Evolutionary conservation across 2,888 invertebrate species (phyloP).

Genomic region (Drosophila eohydei): DNA sequence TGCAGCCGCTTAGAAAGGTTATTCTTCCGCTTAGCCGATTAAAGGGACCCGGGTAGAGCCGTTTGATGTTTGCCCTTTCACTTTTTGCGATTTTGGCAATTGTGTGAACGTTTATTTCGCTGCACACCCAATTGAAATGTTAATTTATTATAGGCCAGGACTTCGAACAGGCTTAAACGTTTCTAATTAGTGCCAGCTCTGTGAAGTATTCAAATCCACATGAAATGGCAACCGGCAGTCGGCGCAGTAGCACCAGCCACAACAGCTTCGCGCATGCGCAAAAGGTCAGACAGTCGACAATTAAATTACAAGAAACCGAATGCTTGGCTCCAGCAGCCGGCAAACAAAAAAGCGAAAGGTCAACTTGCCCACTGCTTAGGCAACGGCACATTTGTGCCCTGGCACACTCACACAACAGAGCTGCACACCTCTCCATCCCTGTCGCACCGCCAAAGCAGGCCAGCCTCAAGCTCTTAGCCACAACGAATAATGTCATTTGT

Average conservation of each 20-base stretch:
- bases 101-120: slow-evolving; percentile 68
- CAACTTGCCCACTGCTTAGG: slow-evolving; percentile 33
- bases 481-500: slow-evolving; percentile 57
- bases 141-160: slow-evolving; percentile 68
- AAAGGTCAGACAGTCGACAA: slow-evolving; percentile 75
- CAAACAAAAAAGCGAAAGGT: slow-evolving; percentile 48
- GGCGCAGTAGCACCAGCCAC: slow-evolving; percentile 6
- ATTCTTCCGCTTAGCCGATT: slow-evolving; percentile 80
- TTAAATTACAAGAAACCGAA: slow-evolving; percentile 72
- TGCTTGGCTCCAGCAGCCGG: slow-evolving; percentile 47
- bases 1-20: slow-evolving; percentile 73
- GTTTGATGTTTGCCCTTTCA: slow-evolving; percentile 70
- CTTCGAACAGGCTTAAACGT: slow-evolving; percentile 30
- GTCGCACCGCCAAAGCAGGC: too few relatives aligned
- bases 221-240: slow-evolving; percentile 58
- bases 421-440: background rate
- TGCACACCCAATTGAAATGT: slow-evolving; percentile 75
- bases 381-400: slow-evolving; percentile 27
- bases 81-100: slow-evolving; percentile 68
- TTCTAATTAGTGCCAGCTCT: slow-evolving; percentile 61
- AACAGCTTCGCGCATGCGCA: slow-evolving; percentile 37
- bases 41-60: slow-evolving; percentile 58
- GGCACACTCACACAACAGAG: slow-evolving; percentile 6
- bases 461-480: background rate
- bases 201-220: slow-evolving; percentile 29